Evolutionary conservation across 2,888 invertebrate species (phyloP).

Genomic region (Pharmacophagus antenor): DNA sequence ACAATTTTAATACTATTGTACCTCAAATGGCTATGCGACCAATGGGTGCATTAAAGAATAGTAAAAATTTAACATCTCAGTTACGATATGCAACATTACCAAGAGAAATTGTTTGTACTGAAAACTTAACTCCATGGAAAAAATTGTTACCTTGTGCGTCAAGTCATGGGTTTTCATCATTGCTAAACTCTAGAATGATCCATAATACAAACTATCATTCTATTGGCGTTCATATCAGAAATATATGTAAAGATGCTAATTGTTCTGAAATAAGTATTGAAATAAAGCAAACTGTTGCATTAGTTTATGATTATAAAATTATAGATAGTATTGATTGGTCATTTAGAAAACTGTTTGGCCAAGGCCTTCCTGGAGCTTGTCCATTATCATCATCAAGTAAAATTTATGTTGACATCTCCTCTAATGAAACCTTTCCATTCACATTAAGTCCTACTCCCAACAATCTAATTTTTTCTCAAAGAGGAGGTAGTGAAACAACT

Average conservation of each 20-base stretch:
- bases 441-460: slow-evolving; percentile 83
- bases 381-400: slow-evolving; percentile 88
- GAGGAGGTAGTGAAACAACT: slow-evolving; percentile 85
- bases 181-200: slow-evolving; percentile 94
- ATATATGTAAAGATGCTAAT: slow-evolving; percentile 84
- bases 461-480: slow-evolving; percentile 77
- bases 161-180: slow-evolving; percentile 91
- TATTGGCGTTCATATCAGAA: slow-evolving; percentile 90
- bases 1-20: slow-evolving; percentile 89
- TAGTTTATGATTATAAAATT: slow-evolving; percentile 91
- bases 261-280: slow-evolving; percentile 86
- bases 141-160: slow-evolving; percentile 97
- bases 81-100: slow-evolving; percentile 94
- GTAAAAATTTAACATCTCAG: slow-evolving; percentile 75
- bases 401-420: slow-evolving; percentile 90
- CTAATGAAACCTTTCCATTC: slow-evolving; percentile 82
- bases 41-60: slow-evolving; percentile 79
- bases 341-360: slow-evolving; percentile 91
- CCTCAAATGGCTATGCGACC: slow-evolving; percentile 93
- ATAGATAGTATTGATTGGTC: slow-evolving; percentile 90
- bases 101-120: slow-evolving; percentile 98
- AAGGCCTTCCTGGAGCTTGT: slow-evolving; percentile 90
- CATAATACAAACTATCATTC: slow-evolving; percentile 97
- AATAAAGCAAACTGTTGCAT: slow-evolving; percentile 90
- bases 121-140: slow-evolving; percentile 99